Evolutionary conservation across 1,140 invertebrate species (phyloP), one percentile per base, ranked within the genome.

Genomic region (Druon quercuslanigerum): DNA sequence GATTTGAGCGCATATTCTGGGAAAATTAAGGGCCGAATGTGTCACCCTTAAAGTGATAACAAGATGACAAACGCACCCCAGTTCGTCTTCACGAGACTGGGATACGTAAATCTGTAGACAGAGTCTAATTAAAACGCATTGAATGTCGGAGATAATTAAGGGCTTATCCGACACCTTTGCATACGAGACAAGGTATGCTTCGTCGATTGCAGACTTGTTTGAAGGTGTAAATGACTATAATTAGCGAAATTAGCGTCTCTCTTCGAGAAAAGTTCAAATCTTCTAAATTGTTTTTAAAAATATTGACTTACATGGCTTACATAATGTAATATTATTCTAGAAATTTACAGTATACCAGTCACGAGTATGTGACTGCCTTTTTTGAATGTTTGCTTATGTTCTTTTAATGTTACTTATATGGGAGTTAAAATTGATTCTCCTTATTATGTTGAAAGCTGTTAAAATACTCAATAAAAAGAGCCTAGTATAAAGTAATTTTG

Each of bases 111-210:
- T 66, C 60, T 66, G 60, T 25, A 66, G 60, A 66, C 25, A 66
- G 33, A 66, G 20, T 66, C 60, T 66, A 66, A 66, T 66, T 66
- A 66, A 66, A 66, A 66, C 60, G 60, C 60, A 66, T 66, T 66
- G 60, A 66, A 66, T 66, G 60, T 66, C 60, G 9, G 25, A 33
- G 60, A 66, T 66, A 66, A 66, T 66, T 66, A 66, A 66, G 60
- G 60, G 60, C 60, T 66, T 66, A 66, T 66, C 60, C 40, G 33
- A 66, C 60, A 66, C 60, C 60, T 66, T 66, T 66, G 14, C 60
- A 66, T 46, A 46, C 25, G 12, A n/a, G 1, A n/a, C 14, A 56
- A 56, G 17, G 54, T 56, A 56, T 20, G 33, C 5, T 25, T 60
- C 20, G 57, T 60, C 33, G 57, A 60, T 60, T 60, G 13, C 33